Percentiles rank a stretch among this genome's conserved stretches.
These are phyloP conservation scores for Halocaridina rubra DNA, from an alignment of 2,888 invertebrate species.

Conservation along the genomic window DNA sequence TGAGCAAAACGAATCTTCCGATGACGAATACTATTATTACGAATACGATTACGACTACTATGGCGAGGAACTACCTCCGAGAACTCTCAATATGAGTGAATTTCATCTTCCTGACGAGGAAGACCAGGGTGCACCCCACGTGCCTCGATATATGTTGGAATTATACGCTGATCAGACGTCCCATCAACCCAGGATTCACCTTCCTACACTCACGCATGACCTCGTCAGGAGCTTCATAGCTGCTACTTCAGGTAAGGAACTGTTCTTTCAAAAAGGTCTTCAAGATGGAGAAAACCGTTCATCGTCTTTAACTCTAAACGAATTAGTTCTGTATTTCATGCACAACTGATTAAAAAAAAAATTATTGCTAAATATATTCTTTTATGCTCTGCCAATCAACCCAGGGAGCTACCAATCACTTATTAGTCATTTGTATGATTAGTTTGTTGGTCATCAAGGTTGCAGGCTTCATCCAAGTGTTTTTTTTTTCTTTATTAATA, in stretches of 20 bases:
- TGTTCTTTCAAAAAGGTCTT: background rate
- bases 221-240: background rate
- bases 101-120: background rate
- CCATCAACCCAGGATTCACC: background rate
- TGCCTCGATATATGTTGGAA: background rate
- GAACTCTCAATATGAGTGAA: background rate
- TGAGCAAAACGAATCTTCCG: too few relatives aligned
- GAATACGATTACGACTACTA: background rate
- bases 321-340: too few relatives aligned
- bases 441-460: background rate
- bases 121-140: background rate
- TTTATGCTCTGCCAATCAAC: too few relatives aligned
- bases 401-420: background rate
- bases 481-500: too few relatives aligned
- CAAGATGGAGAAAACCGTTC: too few relatives aligned
- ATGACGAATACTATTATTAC: background rate
- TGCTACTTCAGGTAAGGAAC: background rate
- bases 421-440: background rate
- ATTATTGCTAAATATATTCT: too few relatives aligned
- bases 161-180: background rate
- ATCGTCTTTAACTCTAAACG: too few relatives aligned
- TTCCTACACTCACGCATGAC: background rate
- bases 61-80: background rate
- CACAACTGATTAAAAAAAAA: too few relatives aligned
- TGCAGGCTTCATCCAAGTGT: background rate